Evolutionary conservation across 2,888 invertebrate genomes (phyloP).

Genomic region (Drosophila phalerata): DNA sequence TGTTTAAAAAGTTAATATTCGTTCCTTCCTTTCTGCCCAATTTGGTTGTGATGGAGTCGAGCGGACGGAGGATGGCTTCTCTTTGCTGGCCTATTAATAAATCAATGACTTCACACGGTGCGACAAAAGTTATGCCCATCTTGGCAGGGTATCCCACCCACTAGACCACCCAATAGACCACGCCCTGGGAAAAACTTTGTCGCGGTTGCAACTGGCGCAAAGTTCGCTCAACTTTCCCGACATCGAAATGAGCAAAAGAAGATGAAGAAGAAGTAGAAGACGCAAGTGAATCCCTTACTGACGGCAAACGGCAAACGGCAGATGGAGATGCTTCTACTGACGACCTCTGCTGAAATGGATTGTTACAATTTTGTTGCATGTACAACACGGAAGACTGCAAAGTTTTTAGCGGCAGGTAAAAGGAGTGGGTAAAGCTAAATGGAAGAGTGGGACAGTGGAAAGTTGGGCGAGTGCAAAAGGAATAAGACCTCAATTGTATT

Average conservation of each 20-base stretch:
- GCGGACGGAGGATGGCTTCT: not conserved
- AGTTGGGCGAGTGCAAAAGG: not conserved
- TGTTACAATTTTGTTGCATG: slow-evolving; percentile 61
- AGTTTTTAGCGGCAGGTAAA: slow-evolving; percentile 21
- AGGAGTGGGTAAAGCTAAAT: not conserved
- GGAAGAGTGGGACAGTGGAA: not conserved
- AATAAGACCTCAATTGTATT: slow-evolving; percentile 54
- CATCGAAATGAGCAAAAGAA: slow-evolving; percentile 65
- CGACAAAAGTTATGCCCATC: slow-evolving; percentile 62
- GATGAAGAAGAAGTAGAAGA: no score
- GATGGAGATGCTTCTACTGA: not conserved
- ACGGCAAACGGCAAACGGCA: not conserved
- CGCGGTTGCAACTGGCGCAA: slow-evolving; percentile 73
- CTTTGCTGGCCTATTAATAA: slow-evolving; percentile 65
- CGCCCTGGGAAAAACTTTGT: slow-evolving; percentile 56
- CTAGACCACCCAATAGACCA: not conserved
- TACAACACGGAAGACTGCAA: slow-evolving; percentile 46
- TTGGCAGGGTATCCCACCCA: slow-evolving; percentile 3
- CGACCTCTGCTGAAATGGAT: slow-evolving; percentile 33
- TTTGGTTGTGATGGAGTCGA: not conserved
- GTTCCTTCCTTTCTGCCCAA: slow-evolving; percentile 2
- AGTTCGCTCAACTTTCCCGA: slow-evolving; percentile 67
- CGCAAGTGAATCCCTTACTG: slow-evolving; percentile 8
- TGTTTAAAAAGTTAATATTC: slow-evolving; percentile 26
- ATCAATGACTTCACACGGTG: slow-evolving; percentile 68